Conservation (phyloP, 2,113 vertebrate species). For the Struthidea cinerea region DNA sequence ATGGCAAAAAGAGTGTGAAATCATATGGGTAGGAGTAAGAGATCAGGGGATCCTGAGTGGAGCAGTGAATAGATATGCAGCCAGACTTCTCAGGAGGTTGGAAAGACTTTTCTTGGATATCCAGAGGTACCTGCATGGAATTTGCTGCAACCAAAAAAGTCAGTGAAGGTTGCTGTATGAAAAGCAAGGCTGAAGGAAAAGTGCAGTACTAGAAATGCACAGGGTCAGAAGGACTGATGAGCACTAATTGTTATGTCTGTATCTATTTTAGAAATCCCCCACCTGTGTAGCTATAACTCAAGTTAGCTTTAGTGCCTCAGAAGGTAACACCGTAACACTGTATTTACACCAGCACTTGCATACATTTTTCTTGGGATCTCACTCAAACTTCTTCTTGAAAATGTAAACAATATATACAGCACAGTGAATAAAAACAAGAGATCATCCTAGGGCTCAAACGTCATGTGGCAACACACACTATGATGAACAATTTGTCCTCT, state of each 20-base stretch:
- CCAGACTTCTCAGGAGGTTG: neutral
- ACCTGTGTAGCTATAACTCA: neutral
- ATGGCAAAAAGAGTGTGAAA: neutral
- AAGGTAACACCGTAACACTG: neutral
- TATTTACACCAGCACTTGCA: neutral
- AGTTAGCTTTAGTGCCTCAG: neutral
- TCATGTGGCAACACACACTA: neutral
- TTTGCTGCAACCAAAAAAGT: neutral
- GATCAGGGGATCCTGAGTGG: neutral
- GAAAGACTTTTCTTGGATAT: neutral
- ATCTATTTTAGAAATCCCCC: neutral
- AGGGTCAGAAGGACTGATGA: neutral
- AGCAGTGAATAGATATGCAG: neutral
- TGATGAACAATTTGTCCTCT: neutral
- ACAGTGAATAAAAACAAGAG: neutral
- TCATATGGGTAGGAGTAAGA: neutral
- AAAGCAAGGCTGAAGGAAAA: neutral
- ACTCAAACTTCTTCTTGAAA: neutral
- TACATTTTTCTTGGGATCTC: neutral
- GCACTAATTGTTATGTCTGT: neutral
- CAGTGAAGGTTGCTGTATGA: neutral
- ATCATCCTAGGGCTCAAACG: neutral
- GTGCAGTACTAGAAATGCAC: neutral
- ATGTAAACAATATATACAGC: neutral
- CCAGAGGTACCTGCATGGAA: neutral